phyloP scores from a whole-genome alignment of 2,888 invertebrate genomes.

The Synergus laeviventris region DNA sequence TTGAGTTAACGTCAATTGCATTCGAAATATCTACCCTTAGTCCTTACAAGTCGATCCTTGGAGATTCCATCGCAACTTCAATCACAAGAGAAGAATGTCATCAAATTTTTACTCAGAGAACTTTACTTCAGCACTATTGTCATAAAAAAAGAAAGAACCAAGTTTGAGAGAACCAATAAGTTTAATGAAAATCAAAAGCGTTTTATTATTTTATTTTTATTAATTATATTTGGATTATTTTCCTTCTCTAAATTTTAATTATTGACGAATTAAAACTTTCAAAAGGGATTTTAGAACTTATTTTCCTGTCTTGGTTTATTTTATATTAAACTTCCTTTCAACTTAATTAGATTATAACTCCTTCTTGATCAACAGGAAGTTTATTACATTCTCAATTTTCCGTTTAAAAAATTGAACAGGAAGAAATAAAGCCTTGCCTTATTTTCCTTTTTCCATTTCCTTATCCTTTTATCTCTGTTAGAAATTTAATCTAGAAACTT shows the following conservation, averaged over 20 bases:
- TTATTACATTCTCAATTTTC: constrained; percentile 8
- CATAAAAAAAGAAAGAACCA: not conserved
- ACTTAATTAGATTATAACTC: constrained; percentile 16
- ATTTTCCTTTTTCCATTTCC: not conserved
- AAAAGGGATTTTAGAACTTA: not conserved
- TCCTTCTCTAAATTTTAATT: not conserved
- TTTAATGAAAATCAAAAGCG: not conserved
- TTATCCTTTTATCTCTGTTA: not conserved
- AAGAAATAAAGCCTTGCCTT: not conserved
- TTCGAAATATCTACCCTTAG: not conserved
- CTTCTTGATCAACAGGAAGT: not conserved
- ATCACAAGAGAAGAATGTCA: not conserved
- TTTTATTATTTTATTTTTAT: not conserved
- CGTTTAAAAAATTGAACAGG: not conserved
- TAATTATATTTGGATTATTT: not conserved
- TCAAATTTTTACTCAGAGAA: not conserved
- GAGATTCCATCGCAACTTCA: not conserved
- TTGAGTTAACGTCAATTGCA: constrained; percentile 5
- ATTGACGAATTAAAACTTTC: not conserved
- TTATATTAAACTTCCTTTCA: not conserved
- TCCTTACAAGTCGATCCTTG: not conserved
- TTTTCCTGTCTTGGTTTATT: not conserved
- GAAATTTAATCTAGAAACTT: not conserved
- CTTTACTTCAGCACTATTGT: no score
- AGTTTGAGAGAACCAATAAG: no score